Percentiles rank a stretch among this genome's conserved stretches.
phyloP scores from a whole-genome alignment of 2,888 invertebrate genomes.

The Thera britannica region DNA sequence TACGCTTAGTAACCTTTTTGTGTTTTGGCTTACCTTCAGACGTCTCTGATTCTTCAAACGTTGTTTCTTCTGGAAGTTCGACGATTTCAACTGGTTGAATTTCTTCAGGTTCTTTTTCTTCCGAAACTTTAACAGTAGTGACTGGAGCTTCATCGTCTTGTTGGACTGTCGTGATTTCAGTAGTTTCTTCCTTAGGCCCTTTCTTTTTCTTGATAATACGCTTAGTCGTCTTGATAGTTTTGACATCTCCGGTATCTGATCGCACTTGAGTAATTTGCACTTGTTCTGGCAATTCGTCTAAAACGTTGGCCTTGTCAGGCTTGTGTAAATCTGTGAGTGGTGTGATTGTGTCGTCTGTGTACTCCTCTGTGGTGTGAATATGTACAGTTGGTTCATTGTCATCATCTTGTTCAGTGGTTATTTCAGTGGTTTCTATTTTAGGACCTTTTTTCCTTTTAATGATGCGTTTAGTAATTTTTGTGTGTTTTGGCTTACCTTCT shows the following conservation, averaged over 20 bases:
- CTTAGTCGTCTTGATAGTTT: constrained; percentile 46
- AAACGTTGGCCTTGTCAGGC: no score
- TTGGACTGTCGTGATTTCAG: constrained; percentile 52
- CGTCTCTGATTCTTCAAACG: constrained; percentile 39
- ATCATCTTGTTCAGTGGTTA: no score
- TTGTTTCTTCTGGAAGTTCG: constrained; percentile 48
- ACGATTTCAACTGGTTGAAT: constrained; percentile 39
- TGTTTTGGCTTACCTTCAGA: constrained; percentile 53
- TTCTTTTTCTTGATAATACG: constrained; percentile 32
- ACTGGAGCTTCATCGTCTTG: constrained; percentile 45
- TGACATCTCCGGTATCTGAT: constrained; percentile 56
- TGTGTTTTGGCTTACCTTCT: no score
- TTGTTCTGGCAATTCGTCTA: constrained; percentile 36
- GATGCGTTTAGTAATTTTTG: no score
- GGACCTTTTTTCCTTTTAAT: no score
- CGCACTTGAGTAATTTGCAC: constrained; percentile 55
- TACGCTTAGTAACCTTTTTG: constrained; percentile 47
- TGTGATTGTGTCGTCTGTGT: no score
- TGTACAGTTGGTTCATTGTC: no score
- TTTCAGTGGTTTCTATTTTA: no score
- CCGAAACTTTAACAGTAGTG: constrained; percentile 25
- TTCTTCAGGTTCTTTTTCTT: constrained; percentile 31
- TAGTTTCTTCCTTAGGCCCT: constrained; percentile 56
- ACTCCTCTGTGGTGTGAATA: no score
- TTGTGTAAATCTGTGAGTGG: no score